phyloP scores from a whole-genome alignment of 2,113 vertebrate genomes.

The Catharus minimus region DNA sequence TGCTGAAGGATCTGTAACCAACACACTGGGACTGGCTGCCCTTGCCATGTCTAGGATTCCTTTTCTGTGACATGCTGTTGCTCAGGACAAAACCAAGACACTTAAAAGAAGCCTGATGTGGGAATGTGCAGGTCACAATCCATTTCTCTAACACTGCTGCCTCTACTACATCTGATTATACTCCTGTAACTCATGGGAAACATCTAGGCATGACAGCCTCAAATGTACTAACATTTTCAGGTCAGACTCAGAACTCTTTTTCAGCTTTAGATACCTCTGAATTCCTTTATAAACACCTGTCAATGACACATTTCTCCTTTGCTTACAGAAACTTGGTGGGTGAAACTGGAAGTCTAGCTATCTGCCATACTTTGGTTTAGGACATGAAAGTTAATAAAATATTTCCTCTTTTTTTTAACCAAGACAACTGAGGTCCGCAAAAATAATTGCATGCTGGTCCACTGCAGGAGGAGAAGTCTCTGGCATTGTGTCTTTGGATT shows the following conservation, averaged over 20 bases:
- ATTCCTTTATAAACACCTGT: background rate
- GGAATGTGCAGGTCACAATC: background rate
- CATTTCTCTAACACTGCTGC: background rate
- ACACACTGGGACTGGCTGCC: accelerated
- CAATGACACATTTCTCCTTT: background rate
- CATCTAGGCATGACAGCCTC: background rate
- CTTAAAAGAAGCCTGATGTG: background rate
- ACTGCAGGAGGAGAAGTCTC: background rate
- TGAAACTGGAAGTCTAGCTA: background rate
- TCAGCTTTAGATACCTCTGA: background rate
- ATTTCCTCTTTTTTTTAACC: background rate
- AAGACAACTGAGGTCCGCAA: background rate
- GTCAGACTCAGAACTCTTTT: background rate
- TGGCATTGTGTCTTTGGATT: background rate
- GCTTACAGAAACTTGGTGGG: background rate
- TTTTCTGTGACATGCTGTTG: background rate
- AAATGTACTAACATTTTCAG: background rate
- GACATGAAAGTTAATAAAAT: constrained; percentile 8
- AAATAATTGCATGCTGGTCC: background rate
- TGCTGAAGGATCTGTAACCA: background rate
- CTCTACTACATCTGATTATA: background rate
- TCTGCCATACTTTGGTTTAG: background rate
- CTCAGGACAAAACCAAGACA: background rate
- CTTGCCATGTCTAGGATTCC: background rate
- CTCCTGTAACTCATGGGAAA: background rate